Base-by-base conservation (phyloP, 2,888 invertebrate genomes). In the Chymomyza procnemis region DNA sequence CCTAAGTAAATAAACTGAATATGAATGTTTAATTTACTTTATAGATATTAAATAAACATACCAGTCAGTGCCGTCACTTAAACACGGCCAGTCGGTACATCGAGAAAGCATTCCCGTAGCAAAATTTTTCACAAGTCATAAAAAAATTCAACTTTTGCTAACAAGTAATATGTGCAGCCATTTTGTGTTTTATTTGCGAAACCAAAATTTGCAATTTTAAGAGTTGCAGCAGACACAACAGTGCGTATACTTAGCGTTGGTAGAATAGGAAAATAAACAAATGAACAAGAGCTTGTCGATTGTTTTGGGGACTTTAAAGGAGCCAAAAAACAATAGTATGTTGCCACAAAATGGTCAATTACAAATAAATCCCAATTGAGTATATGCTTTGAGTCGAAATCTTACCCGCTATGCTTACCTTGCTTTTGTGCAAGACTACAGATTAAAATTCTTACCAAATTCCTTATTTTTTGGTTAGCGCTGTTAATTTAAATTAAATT, bases 1-100 rank as follows among this genome's bases (percentile, higher is more conserved):
- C 79, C 74, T 83, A 83, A 83, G 85, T 83, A 83, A 83, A 83
- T 83, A 84, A 83, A 85, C 82, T 78, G 85, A 83, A 83, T 83
- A 83, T 83, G 85, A 81, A 81, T 81, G 81, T 83, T 85, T 83
- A 83, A 83, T 83, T 83, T 85, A 75, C 84, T 84, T 83, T 79
- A 78, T 85, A 82, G 83, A 82, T 83, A 82, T 83, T 84, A 83
- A 79, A 78, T 85, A 85, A 85, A 81, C 81, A 85, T 75, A 80
- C 76, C 66, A 61, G 50, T 50, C 50, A 50, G 18, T 12, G 34
- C 16, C 14, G 18, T 16, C 50, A 26, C 26, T 26, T 26, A 6
- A 50, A 8, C 14, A 12, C 8, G 50, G 18, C 50, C 26, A 6
- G 26, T 26, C 26, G 8, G 26, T 8, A 6, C 26, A 26, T 26